Conservation (phyloP, 2,797 vertebrate species). For the Rhabdomys pumilio region DNA sequence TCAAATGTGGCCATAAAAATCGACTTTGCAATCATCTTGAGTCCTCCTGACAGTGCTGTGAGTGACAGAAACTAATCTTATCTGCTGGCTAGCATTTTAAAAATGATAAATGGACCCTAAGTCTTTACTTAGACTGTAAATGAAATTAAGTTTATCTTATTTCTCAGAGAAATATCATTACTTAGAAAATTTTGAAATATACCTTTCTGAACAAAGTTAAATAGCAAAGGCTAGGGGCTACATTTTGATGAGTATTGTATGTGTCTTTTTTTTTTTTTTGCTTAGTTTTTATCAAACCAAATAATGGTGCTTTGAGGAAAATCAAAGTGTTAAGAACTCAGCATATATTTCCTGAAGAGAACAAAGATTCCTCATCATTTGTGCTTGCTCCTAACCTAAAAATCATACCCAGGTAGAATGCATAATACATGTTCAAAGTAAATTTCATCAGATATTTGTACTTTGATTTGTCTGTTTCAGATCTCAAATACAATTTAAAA, state of each 20-base stretch:
- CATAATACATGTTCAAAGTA: conserved; percentile 41
- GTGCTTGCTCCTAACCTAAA: conserved; percentile 43
- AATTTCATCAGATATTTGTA: background rate
- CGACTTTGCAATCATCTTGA: conserved; percentile 81
- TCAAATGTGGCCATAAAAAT: conserved; percentile 82
- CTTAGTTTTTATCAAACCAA: conserved; percentile 67
- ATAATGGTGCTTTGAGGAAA: conserved; percentile 68
- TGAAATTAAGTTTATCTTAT: conserved; percentile 85
- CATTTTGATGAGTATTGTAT: conserved; percentile 67
- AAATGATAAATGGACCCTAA: conserved; percentile 83
- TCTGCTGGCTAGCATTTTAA: conserved; percentile 77
- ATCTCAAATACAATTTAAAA: conserved; percentile 68
- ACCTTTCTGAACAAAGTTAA: conserved; percentile 76
- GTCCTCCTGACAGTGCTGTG: conserved; percentile 80
- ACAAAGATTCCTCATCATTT: conserved; percentile 43
- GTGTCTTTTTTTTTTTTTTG: background rate
- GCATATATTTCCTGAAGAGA: conserved; percentile 58
- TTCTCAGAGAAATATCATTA: conserved; percentile 82
- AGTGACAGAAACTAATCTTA: conserved; percentile 85
- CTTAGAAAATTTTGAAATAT: conserved; percentile 82
- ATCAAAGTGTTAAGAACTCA: conserved; percentile 63
- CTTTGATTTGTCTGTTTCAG: conserved; percentile 64
- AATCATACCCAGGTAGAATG: conserved; percentile 13
- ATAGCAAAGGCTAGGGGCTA: conserved; percentile 69
- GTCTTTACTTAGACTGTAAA: conserved; percentile 83